Evolutionary conservation across 2,113 vertebrate species (phyloP).

Genomic region (Pheucticus melanocephalus): DNA sequence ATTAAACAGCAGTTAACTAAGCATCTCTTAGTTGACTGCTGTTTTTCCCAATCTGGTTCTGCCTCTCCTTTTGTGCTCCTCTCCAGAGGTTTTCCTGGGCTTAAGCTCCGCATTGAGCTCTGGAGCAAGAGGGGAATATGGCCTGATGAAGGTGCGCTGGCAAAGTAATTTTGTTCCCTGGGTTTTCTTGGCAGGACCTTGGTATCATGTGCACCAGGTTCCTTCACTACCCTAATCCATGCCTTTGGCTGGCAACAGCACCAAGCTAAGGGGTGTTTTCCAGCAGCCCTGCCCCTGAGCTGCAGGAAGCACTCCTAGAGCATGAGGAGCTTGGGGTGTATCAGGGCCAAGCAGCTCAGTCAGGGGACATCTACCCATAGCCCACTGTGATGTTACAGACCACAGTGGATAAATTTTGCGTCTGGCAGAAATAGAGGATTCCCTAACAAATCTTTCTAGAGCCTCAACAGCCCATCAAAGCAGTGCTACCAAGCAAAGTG

Average conservation of each 20-base stretch:
- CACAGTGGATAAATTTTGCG: neutral
- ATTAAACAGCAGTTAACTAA: too few relatives aligned
- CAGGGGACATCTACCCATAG: neutral
- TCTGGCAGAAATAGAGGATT: neutral
- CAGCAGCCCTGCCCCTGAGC: neutral
- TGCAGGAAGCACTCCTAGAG: neutral
- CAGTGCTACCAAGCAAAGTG: neutral
- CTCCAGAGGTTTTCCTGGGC: neutral
- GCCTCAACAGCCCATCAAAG: neutral
- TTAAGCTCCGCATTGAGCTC: neutral
- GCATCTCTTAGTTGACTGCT: neutral
- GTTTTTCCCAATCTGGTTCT: neutral
- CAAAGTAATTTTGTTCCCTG: neutral
- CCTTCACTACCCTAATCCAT: neutral
- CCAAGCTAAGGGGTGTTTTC: neutral
- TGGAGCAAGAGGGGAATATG: neutral
- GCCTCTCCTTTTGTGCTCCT: neutral
- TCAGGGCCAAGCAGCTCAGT: neutral
- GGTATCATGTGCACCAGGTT: neutral
- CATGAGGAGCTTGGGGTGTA: neutral
- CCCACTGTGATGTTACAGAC: neutral
- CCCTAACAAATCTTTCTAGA: neutral
- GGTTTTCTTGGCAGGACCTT: constrained; percentile 21
- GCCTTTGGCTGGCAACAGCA: neutral
- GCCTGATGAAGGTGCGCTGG: neutral